Conservation (phyloP, 2,888 invertebrate genomes). For the Cecidostiba fungosa region DNA sequence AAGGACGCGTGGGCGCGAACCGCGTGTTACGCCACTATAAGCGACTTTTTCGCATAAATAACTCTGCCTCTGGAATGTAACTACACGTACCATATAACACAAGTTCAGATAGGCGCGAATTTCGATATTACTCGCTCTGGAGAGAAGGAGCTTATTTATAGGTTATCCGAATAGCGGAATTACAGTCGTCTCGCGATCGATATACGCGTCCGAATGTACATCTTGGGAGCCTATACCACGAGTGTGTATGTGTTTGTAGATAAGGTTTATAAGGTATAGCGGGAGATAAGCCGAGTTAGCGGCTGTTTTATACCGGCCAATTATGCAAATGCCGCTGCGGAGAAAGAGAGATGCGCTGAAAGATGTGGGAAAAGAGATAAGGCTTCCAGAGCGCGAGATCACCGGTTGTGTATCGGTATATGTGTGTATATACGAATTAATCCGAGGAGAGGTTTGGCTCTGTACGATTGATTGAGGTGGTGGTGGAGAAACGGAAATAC, state of each 20-base stretch:
- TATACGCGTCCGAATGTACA: not conserved
- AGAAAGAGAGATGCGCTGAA: not conserved
- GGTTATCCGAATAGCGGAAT: constrained; percentile 24
- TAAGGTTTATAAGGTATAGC: constrained; percentile 1
- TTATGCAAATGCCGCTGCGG: constrained; percentile 50
- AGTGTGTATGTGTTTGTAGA: not conserved
- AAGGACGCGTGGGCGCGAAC: not conserved
- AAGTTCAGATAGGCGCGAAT: not conserved
- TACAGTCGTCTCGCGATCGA: constrained; percentile 3
- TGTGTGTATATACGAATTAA: not conserved
- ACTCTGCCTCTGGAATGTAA: not conserved
- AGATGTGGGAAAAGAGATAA: constrained; percentile 37
- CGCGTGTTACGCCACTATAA: constrained; percentile 22
- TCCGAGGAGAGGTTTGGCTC: not conserved
- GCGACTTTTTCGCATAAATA: not conserved
- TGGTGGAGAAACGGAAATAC: not conserved
- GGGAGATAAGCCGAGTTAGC: constrained; percentile 38
- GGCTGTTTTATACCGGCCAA: constrained; percentile 47
- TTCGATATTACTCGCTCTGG: not conserved
- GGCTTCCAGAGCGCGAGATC: constrained; percentile 2
- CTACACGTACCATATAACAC: not conserved
- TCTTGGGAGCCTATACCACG: not conserved
- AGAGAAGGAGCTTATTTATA: not conserved
- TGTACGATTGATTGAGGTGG: not conserved
- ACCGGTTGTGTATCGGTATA: constrained; percentile 12